Base-by-base conservation (phyloP, 2,113 vertebrate species). In the Gallinago undulata region DNA sequence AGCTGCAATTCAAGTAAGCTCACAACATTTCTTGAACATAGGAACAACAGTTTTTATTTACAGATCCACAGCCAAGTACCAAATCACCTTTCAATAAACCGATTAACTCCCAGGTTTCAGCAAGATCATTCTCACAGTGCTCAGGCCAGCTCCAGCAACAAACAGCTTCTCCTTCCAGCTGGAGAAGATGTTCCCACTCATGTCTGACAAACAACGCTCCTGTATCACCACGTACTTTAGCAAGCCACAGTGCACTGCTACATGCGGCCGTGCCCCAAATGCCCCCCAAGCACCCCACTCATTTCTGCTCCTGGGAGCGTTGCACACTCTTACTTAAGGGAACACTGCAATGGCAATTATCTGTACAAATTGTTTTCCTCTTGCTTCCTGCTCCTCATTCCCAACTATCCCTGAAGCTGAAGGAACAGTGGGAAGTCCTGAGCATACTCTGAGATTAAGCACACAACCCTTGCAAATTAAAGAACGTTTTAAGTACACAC, bases 171-270 rank as follows among this genome's bases (percentile, higher is more conserved):
- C 70, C 37, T 62, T 77, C 41, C 76, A 92, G 30, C 18, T 0
- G 0, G 30, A 88, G 48, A 64, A 86, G 75, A 37, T 13, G 10
- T 10, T 59, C 39, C 37, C 30, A 37, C 19, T n/a, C 7, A 1
- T 1, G 4, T 2, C 13, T 2, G 17, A 41, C 60, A 55, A 23
- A 53, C 19, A 64, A 4, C 56, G 75, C 55, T 45, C 23, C 31
- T 1, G 0, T 9, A 7, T 13, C 75, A 76, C n/a, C 62, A 25
- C 6, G 0, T 3, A 2, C 7, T 19, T 59, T 0, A 33, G 37
- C 28, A 55, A 84, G 68, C 19, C 33, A 21, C 24, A 7, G 59
- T 0, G 37, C 64, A 6, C 39, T 43, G 48, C 35, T 30, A 15
- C 51, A 30, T 1, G 27, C 47, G 30, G 48, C 1, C 0, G 8